Conservation (phyloP, 2,888 invertebrate species). For the Tiphia femorata region DNA sequence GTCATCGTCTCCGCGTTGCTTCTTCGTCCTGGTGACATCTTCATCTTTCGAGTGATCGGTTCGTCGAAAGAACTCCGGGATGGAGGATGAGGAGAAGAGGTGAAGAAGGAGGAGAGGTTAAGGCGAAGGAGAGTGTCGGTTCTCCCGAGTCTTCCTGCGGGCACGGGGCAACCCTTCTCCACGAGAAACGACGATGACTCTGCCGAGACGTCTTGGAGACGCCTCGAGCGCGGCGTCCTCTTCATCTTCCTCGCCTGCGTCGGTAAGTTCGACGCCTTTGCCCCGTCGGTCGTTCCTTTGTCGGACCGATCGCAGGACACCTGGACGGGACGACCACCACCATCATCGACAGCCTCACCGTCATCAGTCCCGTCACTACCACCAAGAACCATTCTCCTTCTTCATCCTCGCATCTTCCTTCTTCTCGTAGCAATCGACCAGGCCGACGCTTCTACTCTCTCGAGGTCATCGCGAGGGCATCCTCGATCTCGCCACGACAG, state of each 20-base stretch:
- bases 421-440: too few species aligned
- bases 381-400: too few species aligned
- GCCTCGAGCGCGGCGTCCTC: too few species aligned
- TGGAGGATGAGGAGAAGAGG: not conserved
- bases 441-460: conserved; percentile 10
- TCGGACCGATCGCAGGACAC: conserved; percentile 47
- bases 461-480: conserved; percentile 46
- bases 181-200: conserved; percentile 18
- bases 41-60: not conserved
- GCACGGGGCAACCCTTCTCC: conserved; percentile 21
- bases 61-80: conserved; percentile 1
- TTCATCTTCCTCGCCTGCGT: not conserved
- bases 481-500: conserved; percentile 34
- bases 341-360: not conserved
- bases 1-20: too few species aligned
- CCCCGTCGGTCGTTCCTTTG: conserved; percentile 33
- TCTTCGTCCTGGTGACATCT: conserved; percentile 7
- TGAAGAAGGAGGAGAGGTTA: not conserved
- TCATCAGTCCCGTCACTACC: too few species aligned
- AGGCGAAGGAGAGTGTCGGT: conserved; percentile 17
- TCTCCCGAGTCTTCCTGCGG: conserved; percentile 7
- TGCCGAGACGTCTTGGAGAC: conserved; percentile 33
- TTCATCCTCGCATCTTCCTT: conserved; percentile 12
- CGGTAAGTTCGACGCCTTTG: not conserved
- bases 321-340: conserved; percentile 35